These are phyloP conservation scores for Danaus chrysippus DNA, from an alignment of 2,888 invertebrate species.

Conservation along the genomic window DNA sequence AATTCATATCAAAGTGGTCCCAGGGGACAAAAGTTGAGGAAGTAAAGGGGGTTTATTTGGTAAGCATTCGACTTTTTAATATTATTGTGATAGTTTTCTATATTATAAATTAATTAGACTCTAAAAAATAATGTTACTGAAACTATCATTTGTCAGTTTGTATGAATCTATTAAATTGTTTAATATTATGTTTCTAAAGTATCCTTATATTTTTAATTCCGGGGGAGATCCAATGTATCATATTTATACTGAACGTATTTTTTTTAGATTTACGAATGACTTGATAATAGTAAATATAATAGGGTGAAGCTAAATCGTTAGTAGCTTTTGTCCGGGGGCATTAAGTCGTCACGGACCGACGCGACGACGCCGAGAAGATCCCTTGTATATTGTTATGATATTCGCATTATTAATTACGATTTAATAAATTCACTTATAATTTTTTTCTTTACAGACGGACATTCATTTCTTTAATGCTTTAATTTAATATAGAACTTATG, in stretches of 20 bases:
- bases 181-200: too few relatives aligned
- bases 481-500: too few relatives aligned
- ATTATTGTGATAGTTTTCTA: conserved; percentile 29
- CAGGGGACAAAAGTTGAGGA: conserved; percentile 33
- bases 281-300: conserved; percentile 46
- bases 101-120: conserved; percentile 11
- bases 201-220: too few relatives aligned
- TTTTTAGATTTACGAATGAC: conserved; percentile 38
- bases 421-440: conserved; percentile 6
- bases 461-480: too few relatives aligned
- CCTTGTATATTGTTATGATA: conserved; percentile 25
- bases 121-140: too few relatives aligned
- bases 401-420: conserved; percentile 18
- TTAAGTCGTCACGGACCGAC: conserved; percentile 52
- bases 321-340: conserved; percentile 56
- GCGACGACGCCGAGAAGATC: conserved; percentile 35
- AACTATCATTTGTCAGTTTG: too few relatives aligned
- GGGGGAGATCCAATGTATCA: too few relatives aligned
- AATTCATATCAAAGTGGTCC: conserved; percentile 45
- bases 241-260: conserved; percentile 6
- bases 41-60: conserved; percentile 17
- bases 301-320: conserved; percentile 60
- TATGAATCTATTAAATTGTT: too few relatives aligned
- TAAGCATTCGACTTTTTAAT: background rate
- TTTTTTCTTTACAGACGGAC: too few relatives aligned